Conservation (phyloP, 2,797 vertebrate species). For the Paguma larvata region DNA sequence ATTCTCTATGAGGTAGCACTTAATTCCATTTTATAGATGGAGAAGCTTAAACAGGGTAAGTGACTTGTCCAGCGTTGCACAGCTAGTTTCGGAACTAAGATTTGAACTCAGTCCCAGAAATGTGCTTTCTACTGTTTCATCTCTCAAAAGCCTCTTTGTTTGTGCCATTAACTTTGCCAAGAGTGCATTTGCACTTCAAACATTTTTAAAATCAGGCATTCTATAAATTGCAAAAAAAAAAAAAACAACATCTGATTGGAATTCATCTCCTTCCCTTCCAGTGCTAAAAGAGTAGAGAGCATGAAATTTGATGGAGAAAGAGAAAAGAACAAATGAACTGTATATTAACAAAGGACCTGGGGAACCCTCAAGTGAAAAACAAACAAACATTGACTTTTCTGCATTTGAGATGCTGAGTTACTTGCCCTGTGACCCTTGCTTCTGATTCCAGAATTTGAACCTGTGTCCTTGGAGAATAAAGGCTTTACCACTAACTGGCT, state of each 20-base stretch:
- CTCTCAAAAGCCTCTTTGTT: not conserved
- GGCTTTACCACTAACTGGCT: not conserved
- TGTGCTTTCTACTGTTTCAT: not conserved
- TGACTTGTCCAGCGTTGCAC: not conserved
- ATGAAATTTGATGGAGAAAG: not conserved
- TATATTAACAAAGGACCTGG: not conserved
- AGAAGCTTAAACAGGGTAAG: not conserved
- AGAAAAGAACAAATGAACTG: not conserved
- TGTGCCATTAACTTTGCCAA: not conserved
- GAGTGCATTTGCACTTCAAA: not conserved
- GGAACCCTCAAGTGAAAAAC: not conserved
- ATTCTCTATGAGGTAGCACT: not conserved
- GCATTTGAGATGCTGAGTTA: slow-evolving; percentile 26
- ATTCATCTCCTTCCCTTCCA: not conserved
- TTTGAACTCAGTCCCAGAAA: not conserved
- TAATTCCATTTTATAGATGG: not conserved
- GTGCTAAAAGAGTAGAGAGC: not conserved
- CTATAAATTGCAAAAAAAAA: not conserved
- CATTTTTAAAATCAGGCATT: not conserved
- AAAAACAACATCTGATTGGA: not conserved
- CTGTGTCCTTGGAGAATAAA: slow-evolving; percentile 7
- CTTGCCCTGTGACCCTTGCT: not conserved
- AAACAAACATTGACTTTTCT: slow-evolving; percentile 27
- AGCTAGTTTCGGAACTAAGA: not conserved
- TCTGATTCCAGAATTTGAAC: slow-evolving; percentile 40